Conservation (phyloP, 1,140 invertebrate species). For the Samia ricini region DNA sequence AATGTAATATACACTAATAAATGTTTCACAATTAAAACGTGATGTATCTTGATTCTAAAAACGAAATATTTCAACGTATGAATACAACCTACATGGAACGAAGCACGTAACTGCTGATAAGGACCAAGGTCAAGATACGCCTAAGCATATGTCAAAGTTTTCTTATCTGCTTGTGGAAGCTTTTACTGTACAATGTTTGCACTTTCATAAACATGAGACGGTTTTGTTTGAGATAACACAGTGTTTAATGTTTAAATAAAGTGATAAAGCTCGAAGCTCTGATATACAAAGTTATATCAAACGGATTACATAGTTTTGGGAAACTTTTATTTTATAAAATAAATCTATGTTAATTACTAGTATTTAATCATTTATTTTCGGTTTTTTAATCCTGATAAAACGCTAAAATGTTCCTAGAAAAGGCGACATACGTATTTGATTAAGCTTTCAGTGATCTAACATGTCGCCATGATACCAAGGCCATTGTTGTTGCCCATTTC, state of each 20-base stretch:
- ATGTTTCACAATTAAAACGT: constrained; percentile 1
- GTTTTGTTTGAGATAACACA: constrained; percentile 33
- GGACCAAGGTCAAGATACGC: constrained; percentile 17
- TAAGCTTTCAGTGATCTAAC: background rate
- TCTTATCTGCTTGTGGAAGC: constrained; percentile 34
- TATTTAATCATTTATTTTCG: too few species aligned
- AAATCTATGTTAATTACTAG: background rate
- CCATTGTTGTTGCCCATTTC: too few species aligned
- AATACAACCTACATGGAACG: constrained; percentile 1
- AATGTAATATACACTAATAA: background rate
- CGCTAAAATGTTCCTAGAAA: too few species aligned
- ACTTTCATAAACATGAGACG: constrained; percentile 35
- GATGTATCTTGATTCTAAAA: background rate
- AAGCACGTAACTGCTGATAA: constrained; percentile 7
- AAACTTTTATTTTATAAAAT: background rate
- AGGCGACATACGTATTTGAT: too few species aligned
- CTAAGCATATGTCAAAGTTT: constrained; percentile 14
- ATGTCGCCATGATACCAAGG: background rate
- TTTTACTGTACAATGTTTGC: constrained; percentile 43
- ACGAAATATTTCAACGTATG: background rate
- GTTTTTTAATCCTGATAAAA: too few species aligned
- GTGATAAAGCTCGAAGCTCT: background rate
- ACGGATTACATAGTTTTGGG: background rate
- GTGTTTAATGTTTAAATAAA: constrained; percentile 9
- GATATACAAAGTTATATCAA: background rate